Conservation (phyloP, 2,797 vertebrate species). For the Champsocephalus gunnari region DNA sequence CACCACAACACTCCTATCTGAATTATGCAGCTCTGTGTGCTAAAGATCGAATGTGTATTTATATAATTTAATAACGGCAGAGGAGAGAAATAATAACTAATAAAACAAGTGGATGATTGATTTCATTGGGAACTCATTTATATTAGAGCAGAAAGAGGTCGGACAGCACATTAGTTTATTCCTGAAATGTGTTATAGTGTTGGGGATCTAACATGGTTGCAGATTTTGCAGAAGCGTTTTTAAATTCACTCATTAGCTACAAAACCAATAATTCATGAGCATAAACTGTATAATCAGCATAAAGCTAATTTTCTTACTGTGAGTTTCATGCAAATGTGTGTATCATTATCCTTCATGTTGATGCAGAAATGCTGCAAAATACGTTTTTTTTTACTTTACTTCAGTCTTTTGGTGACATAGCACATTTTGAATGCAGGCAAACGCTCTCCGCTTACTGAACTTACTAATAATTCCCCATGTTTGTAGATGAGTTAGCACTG, state of each 20-base stretch:
- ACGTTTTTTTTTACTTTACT: slow-evolving; percentile 23
- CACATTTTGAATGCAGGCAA: slow-evolving; percentile 34
- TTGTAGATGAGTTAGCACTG: slow-evolving; percentile 28
- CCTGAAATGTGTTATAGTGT: slow-evolving; percentile 33
- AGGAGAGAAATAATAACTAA: slow-evolving; percentile 33
- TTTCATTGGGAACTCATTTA: slow-evolving; percentile 39
- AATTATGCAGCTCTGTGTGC: slow-evolving; percentile 16
- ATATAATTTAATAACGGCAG: slow-evolving; percentile 35
- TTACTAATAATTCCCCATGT: slow-evolving; percentile 38
- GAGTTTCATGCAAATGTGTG: slow-evolving; percentile 71
- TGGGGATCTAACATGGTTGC: slow-evolving; percentile 35
- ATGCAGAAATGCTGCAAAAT: slow-evolving; percentile 60
- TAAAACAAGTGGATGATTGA: slow-evolving; percentile 52
- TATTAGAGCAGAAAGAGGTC: slow-evolving; percentile 35
- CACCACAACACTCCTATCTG: slow-evolving; percentile 9
- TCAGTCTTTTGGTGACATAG: slow-evolving; percentile 41
- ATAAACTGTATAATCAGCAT: slow-evolving; percentile 69
- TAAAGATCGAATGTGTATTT: slow-evolving; percentile 12
- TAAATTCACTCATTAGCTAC: slow-evolving; percentile 59
- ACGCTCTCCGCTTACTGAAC: slow-evolving; percentile 20
- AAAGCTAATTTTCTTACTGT: slow-evolving; percentile 57
- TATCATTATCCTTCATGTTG: slow-evolving; percentile 52
- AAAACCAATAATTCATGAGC: slow-evolving; percentile 66
- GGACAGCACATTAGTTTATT: slow-evolving; percentile 43
- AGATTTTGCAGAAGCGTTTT: slow-evolving; percentile 63